Evolutionary conservation across 2,113 vertebrate species (phyloP), one percentile per base, ranked within the genome.

Genomic region (Empidonax alnorum): DNA sequence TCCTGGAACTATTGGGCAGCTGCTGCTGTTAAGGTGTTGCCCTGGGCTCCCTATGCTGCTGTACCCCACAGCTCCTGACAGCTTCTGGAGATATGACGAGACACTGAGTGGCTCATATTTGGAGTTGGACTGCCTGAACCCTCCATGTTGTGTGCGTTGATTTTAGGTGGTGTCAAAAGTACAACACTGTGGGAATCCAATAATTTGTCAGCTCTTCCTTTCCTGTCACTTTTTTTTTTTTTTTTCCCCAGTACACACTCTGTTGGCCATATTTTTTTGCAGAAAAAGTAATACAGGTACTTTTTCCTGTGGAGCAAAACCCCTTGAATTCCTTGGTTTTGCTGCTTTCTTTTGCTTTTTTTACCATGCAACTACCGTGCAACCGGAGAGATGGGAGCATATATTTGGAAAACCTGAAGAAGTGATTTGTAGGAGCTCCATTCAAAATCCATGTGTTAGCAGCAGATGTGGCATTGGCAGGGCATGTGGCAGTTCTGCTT

Each of bases 11-110:
- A 39, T 27, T 39, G 37, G 12, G 22, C 41, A 66, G 59, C 55
- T 63, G 71, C 61, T 87, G 84, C 44, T 74, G 18, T 30, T 42
- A 55, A 56, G 44, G 55, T 30, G 31, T 28, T 0, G 1, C 12
- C 16, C 33, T 1, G 4, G 18, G 27, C 30, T 82, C 28, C 21
- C 1, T 0, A 1, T 3, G 3, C 61, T 1, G 4, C 13, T 9
- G 3, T 53, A 42, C 24, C 2, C 1, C 61, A 83, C 33, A 59
- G 62, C 42, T 72, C 56, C 47, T 0, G 5, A 18, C 53, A 56
- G 61, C 50, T 31, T 24, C 93, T 23, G 37, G 24, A 37, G 47
- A 41, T 27, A 18, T 6, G 13, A 42, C 10, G 72, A 35, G 12
- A 50, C 30, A n/a, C 11, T 5, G 4, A 65, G 35, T 8, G 13